Conservation (phyloP, 1,140 invertebrate species). For the Ceratina japonica region DNA sequence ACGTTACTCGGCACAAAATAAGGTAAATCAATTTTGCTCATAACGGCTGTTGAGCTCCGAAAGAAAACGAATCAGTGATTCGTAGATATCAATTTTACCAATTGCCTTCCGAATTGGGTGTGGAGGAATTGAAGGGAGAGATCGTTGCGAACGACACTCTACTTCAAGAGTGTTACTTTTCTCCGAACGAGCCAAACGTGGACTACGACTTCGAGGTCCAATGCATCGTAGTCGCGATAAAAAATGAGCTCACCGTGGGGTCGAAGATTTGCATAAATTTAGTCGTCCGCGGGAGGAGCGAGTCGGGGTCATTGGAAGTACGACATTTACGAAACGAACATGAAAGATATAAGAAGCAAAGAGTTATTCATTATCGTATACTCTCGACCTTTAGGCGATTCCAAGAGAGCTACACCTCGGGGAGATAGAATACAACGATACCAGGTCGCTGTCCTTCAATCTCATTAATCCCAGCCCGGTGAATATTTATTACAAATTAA, state of each 20-base stretch:
- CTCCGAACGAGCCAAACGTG: slow-evolving; percentile 48
- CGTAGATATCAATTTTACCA: slow-evolving; percentile 61
- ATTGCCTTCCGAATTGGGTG: slow-evolving; percentile 51
- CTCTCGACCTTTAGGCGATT: slow-evolving; percentile 51
- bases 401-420: slow-evolving; percentile 66
- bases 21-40: slow-evolving; percentile 54
- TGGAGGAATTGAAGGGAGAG: slow-evolving; percentile 48
- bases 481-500: slow-evolving; percentile 63
- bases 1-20: slow-evolving; percentile 66
- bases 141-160: slow-evolving; percentile 67
- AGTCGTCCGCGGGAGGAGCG: slow-evolving; percentile 54
- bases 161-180: slow-evolving; percentile 64
- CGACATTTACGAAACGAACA: slow-evolving; percentile 19
- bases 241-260: slow-evolving; percentile 33
- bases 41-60: neutral
- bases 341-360: neutral
- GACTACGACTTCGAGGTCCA: slow-evolving; percentile 63
- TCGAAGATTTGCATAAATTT: slow-evolving; percentile 42
- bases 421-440: slow-evolving; percentile 50
- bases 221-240: slow-evolving; percentile 50
- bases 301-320: slow-evolving; percentile 65
- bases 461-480: slow-evolving; percentile 66
- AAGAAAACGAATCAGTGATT: neutral
- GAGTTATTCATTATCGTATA: too few relatives aligned
- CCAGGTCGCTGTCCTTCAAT: slow-evolving; percentile 52